phyloP scores from a whole-genome alignment of 2,113 vertebrate genomes.

The Galbula dea region DNA sequence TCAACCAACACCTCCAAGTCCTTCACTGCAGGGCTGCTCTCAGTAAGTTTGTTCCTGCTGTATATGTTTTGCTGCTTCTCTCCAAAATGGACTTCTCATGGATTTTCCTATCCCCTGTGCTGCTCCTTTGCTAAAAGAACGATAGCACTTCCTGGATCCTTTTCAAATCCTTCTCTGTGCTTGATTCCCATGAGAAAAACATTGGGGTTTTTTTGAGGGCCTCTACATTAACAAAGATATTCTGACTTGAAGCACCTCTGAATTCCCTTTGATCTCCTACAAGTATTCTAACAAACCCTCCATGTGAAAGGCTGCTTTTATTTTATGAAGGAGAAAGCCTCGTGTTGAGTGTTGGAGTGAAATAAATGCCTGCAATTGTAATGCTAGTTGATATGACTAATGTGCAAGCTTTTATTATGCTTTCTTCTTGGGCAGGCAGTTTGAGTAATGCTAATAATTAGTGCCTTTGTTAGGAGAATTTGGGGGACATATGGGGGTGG shows the following conservation, averaged over 20 bases:
- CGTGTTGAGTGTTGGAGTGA: neutral
- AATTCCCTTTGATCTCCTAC: neutral
- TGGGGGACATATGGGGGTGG: neutral
- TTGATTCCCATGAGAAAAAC: neutral
- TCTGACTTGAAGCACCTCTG: neutral
- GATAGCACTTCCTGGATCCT: neutral
- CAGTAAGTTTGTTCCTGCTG: neutral
- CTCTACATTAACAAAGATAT: neutral
- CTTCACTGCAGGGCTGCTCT: neutral
- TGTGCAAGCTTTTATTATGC: neutral
- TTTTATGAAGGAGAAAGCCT: neutral
- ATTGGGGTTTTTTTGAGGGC: neutral
- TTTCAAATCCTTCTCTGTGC: accelerated
- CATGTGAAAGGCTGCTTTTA: neutral
- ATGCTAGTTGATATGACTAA: neutral
- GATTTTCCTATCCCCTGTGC: neutral
- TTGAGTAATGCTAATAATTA: neutral
- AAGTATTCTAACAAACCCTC: neutral
- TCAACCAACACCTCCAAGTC: too few relatives aligned
- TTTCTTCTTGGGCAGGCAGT: neutral
- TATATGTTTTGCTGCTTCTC: neutral
- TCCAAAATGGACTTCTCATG: neutral
- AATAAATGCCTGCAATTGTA: neutral
- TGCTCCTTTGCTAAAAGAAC: neutral
- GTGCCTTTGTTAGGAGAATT: neutral